Evolutionary conservation across 1,140 invertebrate genomes (phyloP).

Genomic region (Spodoptera frugiperda): DNA sequence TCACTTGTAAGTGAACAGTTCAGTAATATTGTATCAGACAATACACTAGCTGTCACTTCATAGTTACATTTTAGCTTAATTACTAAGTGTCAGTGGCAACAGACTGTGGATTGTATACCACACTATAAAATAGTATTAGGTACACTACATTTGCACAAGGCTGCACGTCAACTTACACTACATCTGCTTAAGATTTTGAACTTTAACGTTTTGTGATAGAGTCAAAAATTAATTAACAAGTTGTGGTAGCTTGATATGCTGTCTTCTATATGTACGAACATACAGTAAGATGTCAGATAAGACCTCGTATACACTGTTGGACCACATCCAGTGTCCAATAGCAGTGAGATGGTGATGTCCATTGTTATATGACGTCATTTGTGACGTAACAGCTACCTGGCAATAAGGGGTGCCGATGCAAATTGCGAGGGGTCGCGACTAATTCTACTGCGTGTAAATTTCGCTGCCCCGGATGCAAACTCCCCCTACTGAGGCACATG

Average conservation of each 20-base stretch:
- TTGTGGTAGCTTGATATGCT: too few relatives aligned
- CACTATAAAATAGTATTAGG: too few relatives aligned
- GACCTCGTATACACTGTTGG: background rate
- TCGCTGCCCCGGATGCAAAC: slow-evolving; percentile 29
- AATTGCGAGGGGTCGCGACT: slow-evolving; percentile 40
- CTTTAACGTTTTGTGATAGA: too few relatives aligned
- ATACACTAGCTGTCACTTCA: too few relatives aligned
- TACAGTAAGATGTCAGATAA: background rate
- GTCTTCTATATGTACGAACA: background rate
- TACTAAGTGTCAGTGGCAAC: too few relatives aligned
- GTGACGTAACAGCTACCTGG: slow-evolving; percentile 32
- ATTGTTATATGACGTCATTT: slow-evolving; percentile 15
- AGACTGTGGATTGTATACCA: too few relatives aligned
- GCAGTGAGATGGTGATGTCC: background rate
- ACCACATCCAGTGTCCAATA: background rate
- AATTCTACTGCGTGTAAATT: slow-evolving; percentile 45
- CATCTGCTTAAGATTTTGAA: too few relatives aligned
- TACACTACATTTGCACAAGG: too few relatives aligned
- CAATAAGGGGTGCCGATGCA: slow-evolving; percentile 40
- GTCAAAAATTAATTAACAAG: too few relatives aligned
- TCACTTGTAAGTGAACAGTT: background rate
- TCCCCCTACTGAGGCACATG: slow-evolving; percentile 18
- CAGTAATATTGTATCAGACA: background rate
- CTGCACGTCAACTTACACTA: too few relatives aligned
- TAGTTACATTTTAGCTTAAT: too few relatives aligned